Evolutionary conservation across 2,797 vertebrate genomes (phyloP).

Genomic region (Eulemur mongoz): DNA sequence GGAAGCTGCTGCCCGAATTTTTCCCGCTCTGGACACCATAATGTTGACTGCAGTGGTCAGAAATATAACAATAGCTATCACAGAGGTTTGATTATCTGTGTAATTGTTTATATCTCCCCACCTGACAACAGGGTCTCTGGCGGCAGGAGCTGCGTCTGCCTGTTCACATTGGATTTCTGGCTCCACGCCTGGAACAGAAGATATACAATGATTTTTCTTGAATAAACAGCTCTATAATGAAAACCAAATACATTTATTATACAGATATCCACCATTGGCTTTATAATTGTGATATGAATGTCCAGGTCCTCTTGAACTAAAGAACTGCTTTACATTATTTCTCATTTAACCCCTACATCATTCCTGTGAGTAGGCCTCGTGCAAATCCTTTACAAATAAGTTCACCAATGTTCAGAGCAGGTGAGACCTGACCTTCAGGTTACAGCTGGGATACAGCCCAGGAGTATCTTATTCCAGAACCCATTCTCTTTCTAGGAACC

Average conservation of each 20-base stretch:
- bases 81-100: neutral
- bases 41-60: neutral
- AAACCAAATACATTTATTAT: conserved; percentile 9
- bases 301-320: neutral
- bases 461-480: neutral
- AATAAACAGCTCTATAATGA: neutral
- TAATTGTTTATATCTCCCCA: neutral
- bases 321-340: neutral
- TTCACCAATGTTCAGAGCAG: neutral
- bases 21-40: neutral
- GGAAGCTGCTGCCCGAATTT: neutral
- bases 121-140: neutral
- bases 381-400: neutral
- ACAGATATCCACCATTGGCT: neutral
- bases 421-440: neutral
- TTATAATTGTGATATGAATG: neutral
- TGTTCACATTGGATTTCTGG: neutral
- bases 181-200: neutral
- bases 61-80: neutral
- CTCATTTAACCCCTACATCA: neutral
- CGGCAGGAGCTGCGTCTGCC: neutral
- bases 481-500: neutral
- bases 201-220: neutral
- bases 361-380: neutral
- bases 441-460: neutral